phyloP scores from a whole-genome alignment of 2,888 invertebrate species.

The Ashinkailepas kermadecensis region DNA sequence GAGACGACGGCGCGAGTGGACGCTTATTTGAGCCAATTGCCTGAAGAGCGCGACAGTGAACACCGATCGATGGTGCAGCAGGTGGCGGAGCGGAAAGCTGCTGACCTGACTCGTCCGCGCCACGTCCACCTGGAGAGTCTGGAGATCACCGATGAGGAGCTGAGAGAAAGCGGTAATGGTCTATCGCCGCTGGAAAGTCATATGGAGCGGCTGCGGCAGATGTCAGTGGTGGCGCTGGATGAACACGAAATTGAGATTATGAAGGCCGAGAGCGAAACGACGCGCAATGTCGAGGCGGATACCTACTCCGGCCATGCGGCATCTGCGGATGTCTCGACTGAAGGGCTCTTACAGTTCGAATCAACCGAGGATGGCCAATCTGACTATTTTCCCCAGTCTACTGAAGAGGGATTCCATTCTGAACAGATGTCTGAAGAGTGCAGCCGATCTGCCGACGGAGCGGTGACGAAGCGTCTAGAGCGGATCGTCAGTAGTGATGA shows the following conservation, averaged over 20 bases:
- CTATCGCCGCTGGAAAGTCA: conserved; percentile 33
- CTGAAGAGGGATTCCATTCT: too few species aligned
- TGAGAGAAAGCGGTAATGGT: conserved; percentile 32
- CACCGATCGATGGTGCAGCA: conserved; percentile 31
- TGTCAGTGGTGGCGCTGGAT: conserved; percentile 28
- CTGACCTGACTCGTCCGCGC: not conserved
- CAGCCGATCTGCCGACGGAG: not conserved
- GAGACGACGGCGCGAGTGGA: conserved; percentile 33
- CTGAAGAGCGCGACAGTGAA: conserved; percentile 30
- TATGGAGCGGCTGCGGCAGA: conserved; percentile 33
- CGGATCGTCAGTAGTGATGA: not conserved
- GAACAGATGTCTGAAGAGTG: too few species aligned
- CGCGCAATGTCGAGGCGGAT: too few species aligned
- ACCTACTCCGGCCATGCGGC: too few species aligned
- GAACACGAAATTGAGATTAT: not conserved
- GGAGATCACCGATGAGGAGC: conserved; percentile 34
- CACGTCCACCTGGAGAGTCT: conserved; percentile 27
- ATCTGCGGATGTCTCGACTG: too few species aligned
- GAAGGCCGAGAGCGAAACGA: not conserved
- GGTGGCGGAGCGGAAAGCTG: conserved; percentile 32
- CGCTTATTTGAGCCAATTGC: conserved; percentile 31
- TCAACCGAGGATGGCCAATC: too few species aligned
- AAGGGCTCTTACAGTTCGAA: too few species aligned
- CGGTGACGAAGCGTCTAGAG: not conserved
- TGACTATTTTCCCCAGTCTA: too few species aligned